Evolutionary conservation across 2,113 vertebrate genomes (phyloP), one percentile per base, ranked within the genome.

Genomic region (Indri indri): DNA sequence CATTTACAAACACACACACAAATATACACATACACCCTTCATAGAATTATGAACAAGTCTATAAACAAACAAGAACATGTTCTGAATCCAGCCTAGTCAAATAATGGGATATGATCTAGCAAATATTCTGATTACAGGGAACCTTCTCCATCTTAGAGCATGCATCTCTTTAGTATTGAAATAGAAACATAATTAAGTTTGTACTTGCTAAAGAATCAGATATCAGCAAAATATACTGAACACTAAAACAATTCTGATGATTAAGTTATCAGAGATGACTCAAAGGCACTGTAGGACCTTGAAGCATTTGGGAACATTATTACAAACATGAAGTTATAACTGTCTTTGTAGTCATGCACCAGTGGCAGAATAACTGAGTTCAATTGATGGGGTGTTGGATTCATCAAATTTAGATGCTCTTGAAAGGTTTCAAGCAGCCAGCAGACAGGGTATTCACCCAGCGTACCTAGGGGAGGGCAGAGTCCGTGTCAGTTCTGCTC

Each of bases 151-250:
- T 47, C 87, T 45, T 52, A 40, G 23, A 50, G 12, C 12, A 25
- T 65, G 50, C 34, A 54, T 93, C 45, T 96, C 37, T 23, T 91
- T 82, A 37, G 34, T 66, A 34, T 93, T 71, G 92, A 94, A 97
- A 96, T 71, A 84, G 86, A 96, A 93, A 40, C 42, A 77, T 68
- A 96, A 74, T 86, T 90, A 93, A 86, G 30, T 96, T 63, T 93
- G 6, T 88, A 57, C 79, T 96, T 77, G 47, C 77, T 79, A 71
- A 94, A 47, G 50, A 97, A 80, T 92, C 84, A 87, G 79, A 37
- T 82, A 86, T 73, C 77, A 88, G 50, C 85, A 92, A 95, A 92
- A 89, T 57, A 86, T 11, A 81, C 42, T 65, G 14, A 45, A 68
- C 27, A 76, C 23, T 70, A 37, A 94, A 82, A 70, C 27, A 76